Conservation (phyloP, 2,113 vertebrate species). For the Semicossyphus pulcher region DNA sequence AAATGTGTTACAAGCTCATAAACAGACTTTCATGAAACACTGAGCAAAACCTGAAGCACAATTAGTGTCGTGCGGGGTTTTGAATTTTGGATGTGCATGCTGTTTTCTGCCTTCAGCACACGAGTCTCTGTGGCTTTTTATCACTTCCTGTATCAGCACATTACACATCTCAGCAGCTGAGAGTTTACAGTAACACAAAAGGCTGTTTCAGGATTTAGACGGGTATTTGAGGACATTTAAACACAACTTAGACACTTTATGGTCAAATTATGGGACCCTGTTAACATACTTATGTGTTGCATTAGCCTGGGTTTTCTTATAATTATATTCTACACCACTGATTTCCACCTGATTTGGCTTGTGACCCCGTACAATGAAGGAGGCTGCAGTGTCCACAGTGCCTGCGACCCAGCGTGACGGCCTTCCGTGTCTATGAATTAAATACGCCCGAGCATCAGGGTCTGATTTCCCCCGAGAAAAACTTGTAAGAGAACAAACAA, state of each 20-base stretch:
- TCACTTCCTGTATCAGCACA: constrained; percentile 20
- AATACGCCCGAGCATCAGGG: not conserved
- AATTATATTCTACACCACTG: too few species aligned
- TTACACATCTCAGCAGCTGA: constrained; percentile 23
- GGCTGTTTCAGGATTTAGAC: not conserved
- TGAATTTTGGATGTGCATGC: constrained; percentile 32
- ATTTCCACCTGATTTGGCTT: not conserved
- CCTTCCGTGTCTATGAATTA: not conserved
- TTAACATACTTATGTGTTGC: too few species aligned
- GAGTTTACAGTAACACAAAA: constrained; percentile 10
- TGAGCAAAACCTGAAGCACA: constrained; percentile 41
- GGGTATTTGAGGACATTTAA: not conserved
- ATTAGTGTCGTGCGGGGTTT: constrained; percentile 14
- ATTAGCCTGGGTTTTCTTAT: too few species aligned
- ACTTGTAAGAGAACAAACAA: too few species aligned
- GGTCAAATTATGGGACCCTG: not conserved
- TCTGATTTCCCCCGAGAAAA: not conserved
- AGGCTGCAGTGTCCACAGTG: not conserved
- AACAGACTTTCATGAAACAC: constrained; percentile 47
- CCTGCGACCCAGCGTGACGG: not conserved
- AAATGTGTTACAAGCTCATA: constrained; percentile 33
- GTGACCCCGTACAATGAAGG: not conserved
- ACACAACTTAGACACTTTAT: not conserved
- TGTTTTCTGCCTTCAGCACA: constrained; percentile 35
- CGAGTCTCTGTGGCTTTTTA: constrained; percentile 23